Percentiles rank a stretch among this genome's conserved stretches.
These are phyloP conservation scores for Elachura formosa DNA, from an alignment of 2,113 vertebrate genomes.

Conservation along the genomic window DNA sequence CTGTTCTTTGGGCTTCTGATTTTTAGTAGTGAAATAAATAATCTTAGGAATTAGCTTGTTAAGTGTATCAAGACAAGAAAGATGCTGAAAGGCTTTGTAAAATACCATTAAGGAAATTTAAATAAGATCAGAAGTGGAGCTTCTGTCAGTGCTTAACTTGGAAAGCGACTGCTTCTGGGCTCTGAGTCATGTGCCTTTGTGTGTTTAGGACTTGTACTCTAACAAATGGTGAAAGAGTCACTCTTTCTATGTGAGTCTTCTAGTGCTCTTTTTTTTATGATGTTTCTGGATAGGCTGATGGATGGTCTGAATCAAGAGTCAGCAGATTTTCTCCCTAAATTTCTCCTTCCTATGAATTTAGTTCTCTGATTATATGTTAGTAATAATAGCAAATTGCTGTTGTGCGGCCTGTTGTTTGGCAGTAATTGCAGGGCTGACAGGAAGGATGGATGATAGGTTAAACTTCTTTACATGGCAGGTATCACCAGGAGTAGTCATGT, in stretches of 20 bases:
- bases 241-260: not conserved
- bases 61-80: not conserved
- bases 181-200: not conserved
- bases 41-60: not conserved
- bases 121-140: not conserved
- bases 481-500: not conserved
- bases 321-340: not conserved
- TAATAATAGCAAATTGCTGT: not conserved
- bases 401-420: not conserved
- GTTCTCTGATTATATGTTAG: not conserved
- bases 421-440: not conserved
- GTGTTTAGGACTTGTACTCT: not conserved
- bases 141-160: not conserved
- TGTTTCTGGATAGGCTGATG: not conserved
- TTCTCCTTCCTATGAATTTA: not conserved
- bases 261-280: not conserved
- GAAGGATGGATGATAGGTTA: not conserved
- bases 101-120: not conserved
- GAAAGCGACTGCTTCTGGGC: not conserved
- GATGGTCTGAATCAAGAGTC: not conserved
- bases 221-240: not conserved
- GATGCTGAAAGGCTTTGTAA: not conserved
- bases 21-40: not conserved
- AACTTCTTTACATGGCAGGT: not conserved
- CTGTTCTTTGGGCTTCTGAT: not conserved